Base-by-base conservation (phyloP, 2,797 vertebrate genomes). In the Gobio occitaniae region DNA sequence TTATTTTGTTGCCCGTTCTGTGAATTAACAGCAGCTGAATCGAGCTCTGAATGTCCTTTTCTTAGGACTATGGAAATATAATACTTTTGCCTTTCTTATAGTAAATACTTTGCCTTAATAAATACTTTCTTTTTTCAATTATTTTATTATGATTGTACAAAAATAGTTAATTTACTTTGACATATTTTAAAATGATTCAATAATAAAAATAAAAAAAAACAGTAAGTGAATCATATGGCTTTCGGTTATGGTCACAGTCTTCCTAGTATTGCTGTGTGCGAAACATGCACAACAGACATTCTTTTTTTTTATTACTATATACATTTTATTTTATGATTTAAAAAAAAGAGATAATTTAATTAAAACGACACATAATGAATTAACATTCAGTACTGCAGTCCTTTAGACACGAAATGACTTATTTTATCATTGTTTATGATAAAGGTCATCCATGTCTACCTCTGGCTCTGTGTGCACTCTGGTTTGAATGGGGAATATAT, bases 401-500 rank as follows among this genome's bases (percentile, higher is more conserved):
- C 6, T 54, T 56, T 80, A 52, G 25, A 68, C 7, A 44, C 19
- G 3, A 38, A n/a, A 50, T 52, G 21, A 47, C 15, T n/a, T 48
- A 19, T 16, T 72, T 13, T 3, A 21, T 76, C 15, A 59, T 66
- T 69, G 32, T 74, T 93, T 87, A 80, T 96, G 94, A 76, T 93
- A 92, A n/a, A 95, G 44, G 10, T 89, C 17, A 89, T 95, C 94
- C 85, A 89, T 29, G 87, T 96, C 95, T 85, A 92, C 92, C 86
- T 95, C 95, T 63, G 94, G 93, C 85, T 94, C 70, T 12, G 80
- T 90, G 89, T 95, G 52, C 32, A 84, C 88, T 25, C 32, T 78
- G 0, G 79, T 87, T 44, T 70, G 4, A 78, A 92, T 78, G 19
- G 47, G 19, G 41, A 56, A 82, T 50, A 69, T 63, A 7, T 83